Evolutionary conservation across 2,888 invertebrate genomes (phyloP).

Genomic region (Brachylomia viminalis): DNA sequence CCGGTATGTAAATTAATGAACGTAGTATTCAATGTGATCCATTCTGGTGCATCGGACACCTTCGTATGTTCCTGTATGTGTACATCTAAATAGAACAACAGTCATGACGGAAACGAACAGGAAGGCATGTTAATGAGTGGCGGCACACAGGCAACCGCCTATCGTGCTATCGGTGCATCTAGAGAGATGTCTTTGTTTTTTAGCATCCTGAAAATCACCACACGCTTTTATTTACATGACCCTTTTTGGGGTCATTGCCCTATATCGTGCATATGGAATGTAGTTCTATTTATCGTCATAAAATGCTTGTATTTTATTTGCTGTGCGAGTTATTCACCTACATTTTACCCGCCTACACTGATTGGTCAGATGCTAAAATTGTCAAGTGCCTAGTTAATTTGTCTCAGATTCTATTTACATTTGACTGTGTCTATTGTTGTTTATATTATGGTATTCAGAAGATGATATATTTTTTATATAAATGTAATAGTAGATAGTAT

Average conservation of each 20-base stretch:
- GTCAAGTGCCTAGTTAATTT: slow-evolving; percentile 36
- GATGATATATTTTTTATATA: background rate
- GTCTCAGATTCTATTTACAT: slow-evolving; percentile 22
- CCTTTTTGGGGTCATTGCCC: slow-evolving; percentile 81
- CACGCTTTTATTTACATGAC: slow-evolving; percentile 76
- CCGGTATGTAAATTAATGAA: slow-evolving; percentile 41
- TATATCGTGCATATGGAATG: slow-evolving; percentile 53
- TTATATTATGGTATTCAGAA: slow-evolving; percentile 18
- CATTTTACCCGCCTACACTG: slow-evolving; percentile 48
- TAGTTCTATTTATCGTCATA: slow-evolving; percentile 42
- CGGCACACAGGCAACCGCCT: slow-evolving; percentile 60
- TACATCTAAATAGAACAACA: slow-evolving; percentile 50
- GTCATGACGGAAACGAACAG: slow-evolving; percentile 56
- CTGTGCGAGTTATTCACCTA: slow-evolving; percentile 62
- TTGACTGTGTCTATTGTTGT: slow-evolving; percentile 29
- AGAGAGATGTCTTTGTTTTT: slow-evolving; percentile 55
- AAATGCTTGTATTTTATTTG: slow-evolving; percentile 55
- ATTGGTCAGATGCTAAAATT: slow-evolving; percentile 53
- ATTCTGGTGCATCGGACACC: slow-evolving; percentile 4
- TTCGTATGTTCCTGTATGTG: slow-evolving; percentile 23
- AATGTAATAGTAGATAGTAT: background rate
- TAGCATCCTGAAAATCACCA: slow-evolving; percentile 40
- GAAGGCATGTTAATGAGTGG: slow-evolving; percentile 71
- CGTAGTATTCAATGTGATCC: slow-evolving; percentile 16
- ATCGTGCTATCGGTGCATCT: slow-evolving; percentile 51